These are phyloP conservation scores for Spilogale gracilis DNA, from an alignment of 2,113 vertebrate genomes.

Conservation along the genomic window DNA sequence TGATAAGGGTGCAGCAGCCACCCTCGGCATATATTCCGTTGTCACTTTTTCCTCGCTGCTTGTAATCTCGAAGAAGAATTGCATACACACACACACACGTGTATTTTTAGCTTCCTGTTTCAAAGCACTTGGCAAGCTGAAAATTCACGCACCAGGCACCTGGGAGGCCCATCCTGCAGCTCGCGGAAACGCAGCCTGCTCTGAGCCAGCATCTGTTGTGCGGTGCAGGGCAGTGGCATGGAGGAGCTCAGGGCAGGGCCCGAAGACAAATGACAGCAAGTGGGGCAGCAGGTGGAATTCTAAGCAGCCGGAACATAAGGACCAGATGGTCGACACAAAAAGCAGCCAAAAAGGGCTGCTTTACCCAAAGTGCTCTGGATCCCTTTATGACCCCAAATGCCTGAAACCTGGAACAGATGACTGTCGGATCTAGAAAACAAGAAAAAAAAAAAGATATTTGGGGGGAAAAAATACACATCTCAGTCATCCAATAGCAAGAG, in stretches of 20 bases:
- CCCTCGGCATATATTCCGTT: not conserved
- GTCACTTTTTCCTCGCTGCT: conserved; percentile 7
- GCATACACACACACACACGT: not conserved
- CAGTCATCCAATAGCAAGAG: not conserved
- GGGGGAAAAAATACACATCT: not conserved
- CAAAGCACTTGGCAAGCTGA: conserved; percentile 40
- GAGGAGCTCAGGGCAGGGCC: not conserved
- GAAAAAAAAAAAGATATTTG: not conserved
- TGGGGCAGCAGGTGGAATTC: not conserved
- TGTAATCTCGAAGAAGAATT: not conserved
- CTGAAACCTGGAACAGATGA: not conserved
- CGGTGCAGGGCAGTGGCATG: not conserved
- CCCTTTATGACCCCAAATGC: not conserved
- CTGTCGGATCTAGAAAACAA: not conserved
- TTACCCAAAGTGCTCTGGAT: not conserved
- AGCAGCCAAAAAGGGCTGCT: not conserved
- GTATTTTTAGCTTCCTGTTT: conserved; percentile 64
- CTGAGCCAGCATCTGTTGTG: not conserved
- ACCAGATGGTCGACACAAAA: not conserved
- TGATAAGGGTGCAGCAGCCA: not conserved
- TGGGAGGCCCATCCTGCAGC: not conserved
- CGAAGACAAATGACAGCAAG: not conserved
- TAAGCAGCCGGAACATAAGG: not conserved
- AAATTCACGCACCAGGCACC: conserved; percentile 42
- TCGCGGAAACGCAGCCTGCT: not conserved